Conservation (phyloP, 2,888 invertebrate genomes). For the Zonitis immaculata region DNA sequence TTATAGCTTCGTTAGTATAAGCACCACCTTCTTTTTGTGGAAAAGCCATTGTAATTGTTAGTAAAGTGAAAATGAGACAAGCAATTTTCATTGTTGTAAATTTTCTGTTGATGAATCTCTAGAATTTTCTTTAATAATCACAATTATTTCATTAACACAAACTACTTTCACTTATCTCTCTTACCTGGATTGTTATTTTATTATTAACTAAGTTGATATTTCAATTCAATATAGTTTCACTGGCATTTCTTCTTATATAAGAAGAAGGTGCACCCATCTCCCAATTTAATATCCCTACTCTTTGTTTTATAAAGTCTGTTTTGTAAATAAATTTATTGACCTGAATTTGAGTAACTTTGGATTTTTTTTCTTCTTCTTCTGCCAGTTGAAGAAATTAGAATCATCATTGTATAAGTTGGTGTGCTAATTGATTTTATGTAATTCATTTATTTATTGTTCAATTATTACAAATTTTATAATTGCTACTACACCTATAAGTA, state of each 20-base stretch:
- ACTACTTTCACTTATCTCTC: constrained; percentile 27
- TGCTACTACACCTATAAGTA: too few species aligned
- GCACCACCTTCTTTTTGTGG: constrained; percentile 77
- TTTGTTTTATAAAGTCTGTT: neutral
- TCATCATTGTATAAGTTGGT: neutral
- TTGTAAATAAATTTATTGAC: constrained; percentile 12
- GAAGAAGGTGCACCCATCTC: constrained; percentile 12
- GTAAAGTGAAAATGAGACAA: constrained; percentile 48
- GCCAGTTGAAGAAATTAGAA: constrained; percentile 2
- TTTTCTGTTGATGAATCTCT: neutral
- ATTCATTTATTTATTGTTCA: neutral
- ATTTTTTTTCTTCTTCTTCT: constrained; percentile 5
- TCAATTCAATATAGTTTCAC: constrained; percentile 22
- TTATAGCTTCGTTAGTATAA: constrained; percentile 81
- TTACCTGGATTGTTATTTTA: constrained; percentile 27
- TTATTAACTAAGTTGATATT: constrained; percentile 7
- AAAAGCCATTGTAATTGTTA: constrained; percentile 53
- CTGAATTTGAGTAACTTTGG: constrained; percentile 8
- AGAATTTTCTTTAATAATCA: neutral
- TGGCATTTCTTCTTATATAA: constrained; percentile 24
- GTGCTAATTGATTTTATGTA: constrained; percentile 7
- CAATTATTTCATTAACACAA: too few species aligned
- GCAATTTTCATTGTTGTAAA: constrained; percentile 39
- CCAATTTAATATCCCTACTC: constrained; percentile 7
- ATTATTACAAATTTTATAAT: too few species aligned